Conservation (phyloP, 2,888 invertebrate species). For the Pollenia labialis region DNA sequence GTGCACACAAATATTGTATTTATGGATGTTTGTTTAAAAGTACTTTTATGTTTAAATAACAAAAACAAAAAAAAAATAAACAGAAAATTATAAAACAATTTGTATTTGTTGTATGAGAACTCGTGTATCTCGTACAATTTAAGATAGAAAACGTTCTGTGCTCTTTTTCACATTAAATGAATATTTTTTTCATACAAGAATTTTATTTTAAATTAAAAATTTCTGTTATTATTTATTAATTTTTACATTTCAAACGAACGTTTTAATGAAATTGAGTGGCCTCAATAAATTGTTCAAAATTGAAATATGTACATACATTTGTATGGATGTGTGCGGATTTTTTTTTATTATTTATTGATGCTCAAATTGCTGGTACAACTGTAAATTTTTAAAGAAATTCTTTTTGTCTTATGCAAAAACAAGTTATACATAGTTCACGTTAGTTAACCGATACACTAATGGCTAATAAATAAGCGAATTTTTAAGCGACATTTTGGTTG, state of each 20-base stretch:
- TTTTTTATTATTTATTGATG: no score
- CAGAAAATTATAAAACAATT: conserved; percentile 45
- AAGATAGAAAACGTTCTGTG: conserved; percentile 59
- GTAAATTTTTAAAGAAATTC: no score
- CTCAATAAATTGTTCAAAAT: conserved; percentile 56
- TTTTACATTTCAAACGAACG: conserved; percentile 64
- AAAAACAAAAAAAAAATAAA: conserved; percentile 28
- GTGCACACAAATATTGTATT: conserved; percentile 77
- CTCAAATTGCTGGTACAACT: no score
- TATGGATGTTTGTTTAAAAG: conserved; percentile 62
- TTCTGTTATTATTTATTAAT: conserved; percentile 64
- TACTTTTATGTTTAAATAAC: conserved; percentile 68
- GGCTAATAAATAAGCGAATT: no score
- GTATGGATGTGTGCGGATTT: no score
- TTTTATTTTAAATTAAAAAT: conserved; percentile 53
- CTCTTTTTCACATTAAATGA: conserved; percentile 60
- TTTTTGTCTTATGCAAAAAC: no score
- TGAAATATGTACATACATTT: background rate
- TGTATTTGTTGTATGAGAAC: conserved; percentile 69
- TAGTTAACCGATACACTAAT: no score
- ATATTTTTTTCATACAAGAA: conserved; percentile 29
- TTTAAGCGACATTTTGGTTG: no score
- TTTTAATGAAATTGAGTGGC: conserved; percentile 61
- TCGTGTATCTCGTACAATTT: conserved; percentile 52
- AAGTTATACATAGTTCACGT: no score